These are phyloP conservation scores for Cavia aperea DNA, from an alignment of 2,113 vertebrate species.

Conservation along the genomic window DNA sequence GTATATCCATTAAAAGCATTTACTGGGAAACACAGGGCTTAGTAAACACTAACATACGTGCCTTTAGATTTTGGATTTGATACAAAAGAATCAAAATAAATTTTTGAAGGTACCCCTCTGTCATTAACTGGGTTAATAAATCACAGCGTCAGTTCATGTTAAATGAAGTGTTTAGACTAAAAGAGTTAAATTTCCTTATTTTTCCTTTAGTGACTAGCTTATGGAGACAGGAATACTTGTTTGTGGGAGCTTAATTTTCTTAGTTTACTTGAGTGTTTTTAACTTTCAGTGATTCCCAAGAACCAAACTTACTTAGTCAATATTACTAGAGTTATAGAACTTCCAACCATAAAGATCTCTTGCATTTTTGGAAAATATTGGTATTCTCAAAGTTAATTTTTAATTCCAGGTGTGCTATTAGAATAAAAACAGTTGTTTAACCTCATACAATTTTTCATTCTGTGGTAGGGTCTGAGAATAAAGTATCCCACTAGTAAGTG, in stretches of 20 bases:
- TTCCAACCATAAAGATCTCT: background rate
- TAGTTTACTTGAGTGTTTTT: background rate
- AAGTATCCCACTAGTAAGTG: background rate
- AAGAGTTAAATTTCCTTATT: background rate
- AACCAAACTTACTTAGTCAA: background rate
- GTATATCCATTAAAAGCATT: background rate
- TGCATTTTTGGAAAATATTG: background rate
- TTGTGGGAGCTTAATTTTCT: conserved; percentile 6
- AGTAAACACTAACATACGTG: background rate
- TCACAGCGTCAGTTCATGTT: background rate
- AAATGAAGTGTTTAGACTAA: background rate
- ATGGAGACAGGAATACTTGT: background rate
- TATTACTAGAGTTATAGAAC: background rate
- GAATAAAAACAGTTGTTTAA: background rate
- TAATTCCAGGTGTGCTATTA: conserved; percentile 2
- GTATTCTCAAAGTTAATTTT: background rate
- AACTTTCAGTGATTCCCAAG: background rate
- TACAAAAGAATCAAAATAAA: background rate
- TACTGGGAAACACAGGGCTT: background rate
- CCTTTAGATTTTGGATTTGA: background rate
- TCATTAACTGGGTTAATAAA: background rate
- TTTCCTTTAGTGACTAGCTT: background rate
- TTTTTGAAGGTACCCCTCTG: background rate
- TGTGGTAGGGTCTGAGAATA: background rate
- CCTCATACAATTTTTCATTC: background rate